Base-by-base conservation (phyloP, 2,888 invertebrate genomes). In the Pherbina coryleti region DNA sequence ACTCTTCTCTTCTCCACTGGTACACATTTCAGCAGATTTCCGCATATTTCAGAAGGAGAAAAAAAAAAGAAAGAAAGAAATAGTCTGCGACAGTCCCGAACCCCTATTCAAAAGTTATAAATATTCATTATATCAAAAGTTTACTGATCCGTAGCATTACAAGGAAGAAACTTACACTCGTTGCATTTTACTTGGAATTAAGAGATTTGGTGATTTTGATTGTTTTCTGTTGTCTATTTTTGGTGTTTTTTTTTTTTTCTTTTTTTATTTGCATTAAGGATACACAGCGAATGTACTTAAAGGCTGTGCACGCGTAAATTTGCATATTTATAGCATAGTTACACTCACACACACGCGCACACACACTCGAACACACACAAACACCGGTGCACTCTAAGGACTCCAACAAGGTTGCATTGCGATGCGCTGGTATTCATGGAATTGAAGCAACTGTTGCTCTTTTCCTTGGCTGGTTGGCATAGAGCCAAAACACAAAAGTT, bases 391-490 rank as follows among this genome's bases (percentile, higher is more conserved):
- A 51, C 9, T 22, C 19, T 28, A 8, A 28, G 49, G 28, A 51
- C 11, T 25, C 22, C n/a, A 3, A 22, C 64, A 11, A 64, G 14
- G 34, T 34, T 64, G 69, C 19, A 22, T n/a, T 11, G 49, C 9
- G 34, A 64, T 64, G 69, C 19, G 49, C 7, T 11, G 37, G 9
- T 77, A 64, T 73, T 79, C 64, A 71, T 49, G 76, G 57, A 79
- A 79, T 79, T 82, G 82, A 82, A 83, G 85, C 86, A 86, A 87
- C 86, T 87, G 87, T 86, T 86, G 86, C 86, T 86, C 86, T 84
- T 86, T 86, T 79, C 11, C 5, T 60, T 69, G 51, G 8, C 49
- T 84, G 49, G 49, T 5, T 25, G 37, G 22, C n/a, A 67, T 85
- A 84, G 85, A 85, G 84, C 85, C 86, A 85, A 82, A 83, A 84